Conservation (phyloP, 2,888 invertebrate species). For the Drepanosiphum platanoidis region DNA sequence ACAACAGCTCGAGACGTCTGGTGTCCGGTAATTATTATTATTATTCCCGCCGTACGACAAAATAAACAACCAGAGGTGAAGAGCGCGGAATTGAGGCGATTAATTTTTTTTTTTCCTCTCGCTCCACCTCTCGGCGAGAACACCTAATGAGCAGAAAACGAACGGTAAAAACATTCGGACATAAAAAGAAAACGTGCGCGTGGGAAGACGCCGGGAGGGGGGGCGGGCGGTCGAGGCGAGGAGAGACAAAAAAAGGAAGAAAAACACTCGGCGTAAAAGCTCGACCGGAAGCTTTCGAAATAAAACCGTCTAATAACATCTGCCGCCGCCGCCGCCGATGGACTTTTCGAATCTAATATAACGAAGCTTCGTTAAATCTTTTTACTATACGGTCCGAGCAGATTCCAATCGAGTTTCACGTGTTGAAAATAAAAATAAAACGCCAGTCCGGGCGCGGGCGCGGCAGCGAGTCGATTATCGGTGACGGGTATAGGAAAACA, state of each 20-base stretch:
- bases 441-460: neutral
- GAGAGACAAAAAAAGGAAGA: neutral
- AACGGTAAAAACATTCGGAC: conserved; percentile 52
- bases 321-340: neutral
- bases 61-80: neutral
- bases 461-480: neutral
- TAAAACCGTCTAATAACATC: conserved; percentile 45
- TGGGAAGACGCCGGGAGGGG: too few species aligned
- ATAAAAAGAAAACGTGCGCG: conserved; percentile 39
- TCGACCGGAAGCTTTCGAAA: conserved; percentile 42
- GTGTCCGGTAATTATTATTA: too few species aligned
- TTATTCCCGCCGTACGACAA: too few species aligned
- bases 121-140: neutral
- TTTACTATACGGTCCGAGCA: neutral
- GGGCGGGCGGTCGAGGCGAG: too few species aligned
- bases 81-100: conserved; percentile 8
- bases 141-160: conserved; percentile 44
- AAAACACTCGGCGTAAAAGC: conserved; percentile 24
- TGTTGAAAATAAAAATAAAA: conserved; percentile 1
- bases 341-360: conserved; percentile 37
- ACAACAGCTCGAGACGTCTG: too few species aligned
- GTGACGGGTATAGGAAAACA: too few species aligned
- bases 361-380: conserved; percentile 2
- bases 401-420: neutral
- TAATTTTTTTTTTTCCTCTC: conserved; percentile 29